phyloP scores from a whole-genome alignment of 2,113 vertebrate species.

The Speoplatyrhinus poulsoni region DNA sequence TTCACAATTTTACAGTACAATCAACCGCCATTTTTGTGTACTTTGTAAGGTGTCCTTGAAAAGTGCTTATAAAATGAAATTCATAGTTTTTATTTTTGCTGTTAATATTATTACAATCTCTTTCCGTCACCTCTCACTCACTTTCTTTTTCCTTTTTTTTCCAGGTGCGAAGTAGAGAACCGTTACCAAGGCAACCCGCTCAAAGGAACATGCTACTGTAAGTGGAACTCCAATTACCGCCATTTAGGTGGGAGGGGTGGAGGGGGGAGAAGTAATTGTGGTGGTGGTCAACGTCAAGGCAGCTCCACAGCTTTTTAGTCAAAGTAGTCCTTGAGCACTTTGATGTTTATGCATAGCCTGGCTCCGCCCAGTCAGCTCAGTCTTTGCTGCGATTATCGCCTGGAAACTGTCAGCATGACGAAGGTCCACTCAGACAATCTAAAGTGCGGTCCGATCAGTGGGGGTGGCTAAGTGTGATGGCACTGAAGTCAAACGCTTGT shows the following conservation, averaged over 20 bases:
- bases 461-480: too few species aligned
- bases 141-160: conserved; percentile 6
- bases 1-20: background rate
- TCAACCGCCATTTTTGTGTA: background rate
- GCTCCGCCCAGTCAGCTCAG: too few species aligned
- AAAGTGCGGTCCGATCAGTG: too few species aligned
- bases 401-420: too few species aligned
- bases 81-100: too few species aligned
- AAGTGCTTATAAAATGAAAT: too few species aligned
- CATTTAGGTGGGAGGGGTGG: background rate
- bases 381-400: too few species aligned
- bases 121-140: background rate
- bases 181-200: conserved; percentile 98
- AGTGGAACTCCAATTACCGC: conserved; percentile 73
- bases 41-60: too few species aligned
- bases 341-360: conserved; percentile 22
- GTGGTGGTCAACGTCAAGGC: conserved; percentile 19
- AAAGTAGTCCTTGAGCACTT: conserved; percentile 28
- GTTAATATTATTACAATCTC: background rate
- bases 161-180: conserved; percentile 95
- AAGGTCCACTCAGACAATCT: too few species aligned
- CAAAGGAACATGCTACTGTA: conserved; percentile 98
- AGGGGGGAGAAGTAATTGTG: conserved; percentile 1
- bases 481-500: too few species aligned
- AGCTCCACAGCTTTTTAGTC: conserved; percentile 25